Percentiles rank a stretch among this genome's conserved stretches.
These are phyloP conservation scores for Zaprionus taronus DNA, from an alignment of 1,140 invertebrate genomes.

Conservation along the genomic window DNA sequence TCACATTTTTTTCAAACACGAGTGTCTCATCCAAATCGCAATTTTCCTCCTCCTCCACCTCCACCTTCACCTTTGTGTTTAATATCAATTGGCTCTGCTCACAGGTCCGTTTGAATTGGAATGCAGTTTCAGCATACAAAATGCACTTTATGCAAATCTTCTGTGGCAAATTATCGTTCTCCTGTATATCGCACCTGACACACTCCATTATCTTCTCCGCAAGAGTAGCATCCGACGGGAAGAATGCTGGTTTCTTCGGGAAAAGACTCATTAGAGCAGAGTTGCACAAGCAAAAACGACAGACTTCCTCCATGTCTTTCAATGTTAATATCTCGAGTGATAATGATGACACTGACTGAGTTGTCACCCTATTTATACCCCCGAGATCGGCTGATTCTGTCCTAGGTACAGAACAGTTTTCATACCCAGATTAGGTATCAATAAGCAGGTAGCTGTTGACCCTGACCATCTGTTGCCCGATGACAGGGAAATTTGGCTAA, in stretches of 20 bases:
- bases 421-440: neutral
- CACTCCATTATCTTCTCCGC: constrained; percentile 3
- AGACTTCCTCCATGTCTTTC: neutral
- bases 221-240: neutral
- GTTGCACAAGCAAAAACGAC: constrained; percentile 2
- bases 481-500: neutral
- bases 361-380: neutral
- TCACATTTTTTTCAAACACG: neutral
- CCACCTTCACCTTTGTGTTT: no score
- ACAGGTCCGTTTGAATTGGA: neutral
- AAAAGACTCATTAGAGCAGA: neutral
- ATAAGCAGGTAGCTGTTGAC: neutral
- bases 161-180: neutral
- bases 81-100: neutral
- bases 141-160: constrained; percentile 1
- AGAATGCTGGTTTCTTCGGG: neutral
- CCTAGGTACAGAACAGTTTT: neutral
- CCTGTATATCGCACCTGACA: neutral
- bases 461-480: neutral
- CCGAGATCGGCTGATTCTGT: neutral
- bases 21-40: no score
- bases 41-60: no score
- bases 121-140: neutral
- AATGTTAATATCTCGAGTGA: neutral
- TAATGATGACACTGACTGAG: neutral